phyloP scores from a whole-genome alignment of 1,140 invertebrate genomes.

The Apis cerana region DNA sequence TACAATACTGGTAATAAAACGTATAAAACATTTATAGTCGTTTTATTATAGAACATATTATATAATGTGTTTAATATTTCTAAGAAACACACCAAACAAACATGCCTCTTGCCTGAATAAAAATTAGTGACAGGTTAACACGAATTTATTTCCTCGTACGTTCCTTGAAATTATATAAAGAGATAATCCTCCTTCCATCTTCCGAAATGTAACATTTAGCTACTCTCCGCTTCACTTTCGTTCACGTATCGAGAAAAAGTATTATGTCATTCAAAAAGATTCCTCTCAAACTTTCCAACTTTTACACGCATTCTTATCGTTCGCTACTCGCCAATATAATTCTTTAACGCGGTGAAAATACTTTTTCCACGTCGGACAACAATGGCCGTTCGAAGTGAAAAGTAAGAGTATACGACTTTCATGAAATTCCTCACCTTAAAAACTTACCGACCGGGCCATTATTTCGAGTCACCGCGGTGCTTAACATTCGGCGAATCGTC shows the following conservation, averaged over 20 bases:
- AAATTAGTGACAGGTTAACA: no score
- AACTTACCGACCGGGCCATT: background rate
- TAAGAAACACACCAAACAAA: no score
- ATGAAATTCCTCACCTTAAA: background rate
- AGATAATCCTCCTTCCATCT: no score
- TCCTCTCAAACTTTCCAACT: background rate
- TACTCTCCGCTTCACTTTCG: no score
- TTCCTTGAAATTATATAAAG: no score
- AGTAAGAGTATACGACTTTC: background rate
- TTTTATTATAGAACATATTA: no score
- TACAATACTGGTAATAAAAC: no score
- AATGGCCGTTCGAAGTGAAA: background rate
- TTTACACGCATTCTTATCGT: background rate
- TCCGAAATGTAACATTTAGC: no score
- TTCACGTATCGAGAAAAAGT: background rate
- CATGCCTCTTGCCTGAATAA: accelerated
- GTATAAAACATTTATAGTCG: no score
- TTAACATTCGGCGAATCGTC: background rate
- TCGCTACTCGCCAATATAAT: background rate
- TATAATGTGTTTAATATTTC: no score
- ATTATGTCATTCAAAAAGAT: background rate
- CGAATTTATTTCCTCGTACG: no score
- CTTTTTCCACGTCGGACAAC: constrained; percentile 1
- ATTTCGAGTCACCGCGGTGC: background rate
- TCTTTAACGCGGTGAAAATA: no score